Conservation (phyloP, 1,140 invertebrate species). For the Gryllus bimaculatus region DNA sequence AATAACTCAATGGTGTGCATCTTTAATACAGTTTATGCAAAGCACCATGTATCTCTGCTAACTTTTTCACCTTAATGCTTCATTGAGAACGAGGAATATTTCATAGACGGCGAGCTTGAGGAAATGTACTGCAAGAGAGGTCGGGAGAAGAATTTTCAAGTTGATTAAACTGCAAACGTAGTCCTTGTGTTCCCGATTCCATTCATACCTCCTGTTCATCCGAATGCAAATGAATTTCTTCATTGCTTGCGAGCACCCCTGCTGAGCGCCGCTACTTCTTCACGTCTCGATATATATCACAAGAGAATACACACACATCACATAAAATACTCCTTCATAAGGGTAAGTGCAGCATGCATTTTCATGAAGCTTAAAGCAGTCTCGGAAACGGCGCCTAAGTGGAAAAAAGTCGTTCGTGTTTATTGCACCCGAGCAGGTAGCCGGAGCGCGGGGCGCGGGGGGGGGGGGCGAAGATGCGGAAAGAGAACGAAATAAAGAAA, state of each 20-base stretch:
- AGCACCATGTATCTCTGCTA: too few species aligned
- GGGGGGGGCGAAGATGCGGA: too few species aligned
- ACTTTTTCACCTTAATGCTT: too few species aligned
- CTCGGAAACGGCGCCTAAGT: neutral
- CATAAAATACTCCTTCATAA: constrained; percentile 1
- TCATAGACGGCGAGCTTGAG: neutral
- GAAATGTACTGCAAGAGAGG: neutral
- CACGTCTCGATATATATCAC: neutral
- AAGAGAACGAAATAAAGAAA: neutral
- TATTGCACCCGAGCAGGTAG: neutral
- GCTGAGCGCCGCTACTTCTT: neutral
- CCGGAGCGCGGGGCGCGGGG: too few species aligned
- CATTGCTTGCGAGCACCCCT: neutral
- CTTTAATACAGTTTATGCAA: neutral
- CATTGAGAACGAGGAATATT: neutral
- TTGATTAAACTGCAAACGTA: neutral
- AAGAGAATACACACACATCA: neutral
- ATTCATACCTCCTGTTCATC: neutral
- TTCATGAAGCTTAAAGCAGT: neutral
- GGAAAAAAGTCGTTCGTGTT: neutral
- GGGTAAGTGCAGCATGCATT: neutral
- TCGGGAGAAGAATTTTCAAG: neutral
- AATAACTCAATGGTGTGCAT: neutral
- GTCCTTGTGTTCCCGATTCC: neutral
- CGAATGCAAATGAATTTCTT: neutral